phyloP scores from a whole-genome alignment of 2,113 vertebrate genomes.

The Ceyx cyanopectus region DNA sequence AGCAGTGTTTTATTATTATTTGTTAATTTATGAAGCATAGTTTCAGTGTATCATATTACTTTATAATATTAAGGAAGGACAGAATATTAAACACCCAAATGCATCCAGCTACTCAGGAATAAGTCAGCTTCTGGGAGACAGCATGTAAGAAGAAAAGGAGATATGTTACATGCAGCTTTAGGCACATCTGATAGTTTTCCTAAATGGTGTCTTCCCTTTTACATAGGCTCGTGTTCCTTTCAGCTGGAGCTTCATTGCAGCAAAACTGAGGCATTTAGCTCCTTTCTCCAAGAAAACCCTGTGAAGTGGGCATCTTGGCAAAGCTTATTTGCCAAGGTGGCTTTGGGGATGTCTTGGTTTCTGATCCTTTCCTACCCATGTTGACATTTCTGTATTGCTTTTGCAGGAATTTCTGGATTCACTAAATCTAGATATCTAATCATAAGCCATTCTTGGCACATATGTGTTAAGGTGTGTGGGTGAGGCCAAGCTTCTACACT shows the following conservation, averaged over 20 bases:
- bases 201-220: not conserved
- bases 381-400: not conserved
- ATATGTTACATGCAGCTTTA: not conserved
- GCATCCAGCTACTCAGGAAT: not conserved
- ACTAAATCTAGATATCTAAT: not conserved
- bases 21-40: constrained; percentile 65
- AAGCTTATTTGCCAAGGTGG: not conserved
- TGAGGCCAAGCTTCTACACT: not conserved
- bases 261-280: not conserved
- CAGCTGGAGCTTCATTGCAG: not conserved
- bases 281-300: not conserved
- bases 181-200: constrained; percentile 16
- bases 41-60: not conserved
- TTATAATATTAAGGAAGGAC: constrained; percentile 19
- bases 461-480: not conserved
- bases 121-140: constrained; percentile 10
- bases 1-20: constrained; percentile 67
- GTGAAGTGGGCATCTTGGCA: not conserved
- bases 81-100: constrained; percentile 34
- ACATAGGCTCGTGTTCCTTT: not conserved
- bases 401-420: not conserved
- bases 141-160: not conserved
- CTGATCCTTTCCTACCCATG: not conserved
- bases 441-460: not conserved
- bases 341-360: not conserved